Conservation (phyloP, 2,113 vertebrate genomes). For the Equus przewalskii region DNA sequence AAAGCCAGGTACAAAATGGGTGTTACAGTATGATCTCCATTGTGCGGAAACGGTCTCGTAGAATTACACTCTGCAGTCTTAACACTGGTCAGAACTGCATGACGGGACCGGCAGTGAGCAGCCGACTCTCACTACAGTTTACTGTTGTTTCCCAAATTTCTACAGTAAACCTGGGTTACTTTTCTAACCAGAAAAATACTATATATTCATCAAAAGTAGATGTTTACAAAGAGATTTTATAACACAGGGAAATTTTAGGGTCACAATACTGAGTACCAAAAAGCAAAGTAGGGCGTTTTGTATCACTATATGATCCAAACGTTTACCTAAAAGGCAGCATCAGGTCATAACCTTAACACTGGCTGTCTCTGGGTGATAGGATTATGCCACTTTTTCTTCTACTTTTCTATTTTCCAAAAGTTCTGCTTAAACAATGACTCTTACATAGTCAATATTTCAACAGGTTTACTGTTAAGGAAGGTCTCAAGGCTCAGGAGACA, state of each 20-base stretch:
- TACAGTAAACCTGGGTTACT: background rate
- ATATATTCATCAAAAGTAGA: background rate
- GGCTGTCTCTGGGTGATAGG: background rate
- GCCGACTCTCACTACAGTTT: background rate
- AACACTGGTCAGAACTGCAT: background rate
- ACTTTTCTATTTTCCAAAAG: background rate
- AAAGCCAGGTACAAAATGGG: background rate
- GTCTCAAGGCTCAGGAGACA: background rate
- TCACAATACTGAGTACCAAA: background rate
- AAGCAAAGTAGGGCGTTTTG: background rate
- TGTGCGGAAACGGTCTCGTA: background rate
- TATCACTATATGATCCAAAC: background rate
- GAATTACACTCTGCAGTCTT: background rate
- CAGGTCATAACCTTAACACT: background rate
- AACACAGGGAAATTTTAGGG: background rate
- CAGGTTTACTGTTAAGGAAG: slow-evolving; percentile 9
- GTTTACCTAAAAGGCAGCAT: background rate
- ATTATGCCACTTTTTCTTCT: background rate
- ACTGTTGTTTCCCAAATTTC: background rate
- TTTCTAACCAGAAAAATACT: slow-evolving; percentile 43
- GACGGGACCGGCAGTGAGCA: background rate
- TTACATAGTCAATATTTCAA: background rate
- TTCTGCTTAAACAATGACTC: background rate
- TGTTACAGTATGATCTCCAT: background rate
- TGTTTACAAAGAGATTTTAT: background rate